phyloP scores from a whole-genome alignment of 2,888 invertebrate genomes.

The Teleiodes luculella region DNA sequence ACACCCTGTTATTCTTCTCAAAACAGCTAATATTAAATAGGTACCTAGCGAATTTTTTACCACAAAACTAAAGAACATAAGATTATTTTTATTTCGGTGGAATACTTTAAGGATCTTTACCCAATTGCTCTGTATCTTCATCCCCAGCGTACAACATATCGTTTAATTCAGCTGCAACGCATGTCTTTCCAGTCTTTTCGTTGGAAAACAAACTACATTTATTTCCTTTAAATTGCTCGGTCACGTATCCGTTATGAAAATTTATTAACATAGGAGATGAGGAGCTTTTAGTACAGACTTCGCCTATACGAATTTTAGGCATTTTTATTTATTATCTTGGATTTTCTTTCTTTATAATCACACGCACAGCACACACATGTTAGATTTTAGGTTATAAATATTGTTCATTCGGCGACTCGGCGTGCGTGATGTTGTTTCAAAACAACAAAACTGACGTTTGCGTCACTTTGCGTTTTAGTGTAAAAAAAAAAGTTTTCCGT shows the following conservation, averaged over 20 bases:
- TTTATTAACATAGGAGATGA: conserved; percentile 45
- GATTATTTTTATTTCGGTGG: no score
- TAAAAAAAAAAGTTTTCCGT: no score
- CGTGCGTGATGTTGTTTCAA: no score
- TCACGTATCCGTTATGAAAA: conserved; percentile 62
- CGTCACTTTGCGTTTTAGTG: no score
- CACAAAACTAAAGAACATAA: no score
- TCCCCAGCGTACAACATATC: conserved; percentile 53
- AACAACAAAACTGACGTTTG: no score
- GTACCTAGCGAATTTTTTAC: no score
- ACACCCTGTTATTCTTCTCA: no score
- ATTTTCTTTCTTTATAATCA: background rate
- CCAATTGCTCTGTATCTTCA: conserved; percentile 44
- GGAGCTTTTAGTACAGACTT: conserved; percentile 43
- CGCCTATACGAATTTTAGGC: conserved; percentile 51
- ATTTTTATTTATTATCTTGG: conserved; percentile 29
- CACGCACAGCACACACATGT: no score
- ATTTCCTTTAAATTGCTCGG: conserved; percentile 38
- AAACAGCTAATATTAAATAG: no score
- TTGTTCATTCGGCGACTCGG: no score
- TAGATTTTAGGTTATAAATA: background rate
- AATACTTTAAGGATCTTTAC: no score
- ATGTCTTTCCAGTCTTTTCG: conserved; percentile 36
- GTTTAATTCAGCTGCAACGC: conserved; percentile 39
- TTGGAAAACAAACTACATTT: conserved; percentile 43